Evolutionary conservation across 2,888 invertebrate genomes (phyloP), one percentile per base, ranked within the genome.

Genomic region (Euphydryas editha): DNA sequence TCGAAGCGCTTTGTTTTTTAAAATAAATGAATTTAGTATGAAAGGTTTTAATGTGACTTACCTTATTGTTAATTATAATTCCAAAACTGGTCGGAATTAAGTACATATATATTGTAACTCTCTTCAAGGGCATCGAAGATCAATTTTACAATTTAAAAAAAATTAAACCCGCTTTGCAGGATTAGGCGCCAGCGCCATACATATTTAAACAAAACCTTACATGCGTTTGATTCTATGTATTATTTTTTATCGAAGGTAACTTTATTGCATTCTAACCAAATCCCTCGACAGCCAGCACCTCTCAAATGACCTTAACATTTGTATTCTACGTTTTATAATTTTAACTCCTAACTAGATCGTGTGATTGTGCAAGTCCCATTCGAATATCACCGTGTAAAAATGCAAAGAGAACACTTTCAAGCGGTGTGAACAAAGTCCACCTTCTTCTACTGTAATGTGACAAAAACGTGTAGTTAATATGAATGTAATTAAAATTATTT

Each of bases 321-420:
- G 81, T 86, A 88, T 75, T 82, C 85, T 87, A 88, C 81, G 82
- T 84, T 86, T 86, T 85, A 88, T 86, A 88, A 88, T 88, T 90
- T 85, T 85, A 87, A 84, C 80, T 84, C 89, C 90, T 90, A 90
- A 87, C 89, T 90, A 89, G 87, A 85, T 85, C 82, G 79, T 89
- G 87, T 88, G 86, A 88, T 90, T 90, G 91, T 92, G 92, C 91
- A 90, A 68, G 68, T 68, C 62, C 67, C 67, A 24, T 63, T 70
- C 65, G 57, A 60, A 59, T 65, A 62, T 70, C 62, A 65, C 57
- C 61, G 65, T 68, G 70, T 67, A 62, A 65, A 62, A 62, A 68
- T 68, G 65, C 68, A 65, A 68, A 70, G 62, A 62, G 65, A 70
- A 68, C 65, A 65, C 65, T 61, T 67, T 55, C 51, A 58, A 63